Conservation (phyloP, 1,140 invertebrate species). For the Musca domestica region DNA sequence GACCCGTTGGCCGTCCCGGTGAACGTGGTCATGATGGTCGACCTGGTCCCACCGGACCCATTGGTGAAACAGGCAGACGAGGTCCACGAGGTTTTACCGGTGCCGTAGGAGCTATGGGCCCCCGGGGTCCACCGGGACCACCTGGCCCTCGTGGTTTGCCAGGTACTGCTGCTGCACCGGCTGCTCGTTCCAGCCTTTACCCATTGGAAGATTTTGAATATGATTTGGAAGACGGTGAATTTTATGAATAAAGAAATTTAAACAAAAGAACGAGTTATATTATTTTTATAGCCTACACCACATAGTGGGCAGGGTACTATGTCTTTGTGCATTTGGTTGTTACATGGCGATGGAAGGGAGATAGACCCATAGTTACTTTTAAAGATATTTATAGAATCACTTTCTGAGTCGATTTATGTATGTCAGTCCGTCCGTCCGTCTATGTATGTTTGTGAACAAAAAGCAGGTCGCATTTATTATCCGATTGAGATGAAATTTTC, state of each 20-base stretch:
- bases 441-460: no score
- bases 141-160: constrained; percentile 17
- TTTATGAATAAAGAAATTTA: background rate
- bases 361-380: no score
- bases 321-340: no score
- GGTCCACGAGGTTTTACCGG: constrained; percentile 20
- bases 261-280: no score
- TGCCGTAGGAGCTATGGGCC: constrained; percentile 11
- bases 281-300: no score
- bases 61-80: background rate
- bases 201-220: constrained; percentile 17
- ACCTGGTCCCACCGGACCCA: background rate
- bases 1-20: background rate
- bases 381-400: no score
- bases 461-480: no score
- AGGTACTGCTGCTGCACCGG: background rate
- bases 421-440: no score
- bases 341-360: no score
- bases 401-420: no score
- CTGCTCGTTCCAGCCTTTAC: background rate
- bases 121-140: constrained; percentile 5
- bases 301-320: no score
- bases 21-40: background rate
- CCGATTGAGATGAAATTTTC: no score
- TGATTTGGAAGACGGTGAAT: constrained; percentile 3